Evolutionary conservation across 2,113 vertebrate genomes (phyloP), one percentile per base, ranked within the genome.

Genomic region (Pardalotus punctatus): DNA sequence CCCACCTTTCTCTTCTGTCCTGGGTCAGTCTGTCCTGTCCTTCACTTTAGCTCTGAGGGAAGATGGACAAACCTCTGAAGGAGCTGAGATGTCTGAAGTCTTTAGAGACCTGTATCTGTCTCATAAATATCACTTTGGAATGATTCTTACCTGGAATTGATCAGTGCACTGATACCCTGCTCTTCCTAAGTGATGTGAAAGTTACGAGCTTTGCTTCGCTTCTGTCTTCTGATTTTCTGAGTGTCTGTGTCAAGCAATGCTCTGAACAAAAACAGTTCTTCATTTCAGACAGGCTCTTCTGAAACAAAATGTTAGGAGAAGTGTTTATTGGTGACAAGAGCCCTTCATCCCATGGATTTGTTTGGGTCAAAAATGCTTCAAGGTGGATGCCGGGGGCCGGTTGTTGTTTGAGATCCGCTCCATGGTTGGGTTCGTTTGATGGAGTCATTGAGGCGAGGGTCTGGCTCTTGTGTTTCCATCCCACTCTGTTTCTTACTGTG

Each of bases 221-320:
- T 69, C 31, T 42, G 12, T 3, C 27, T 88, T 57, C 25, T 23
- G 0, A 16, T 53, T 58, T 79, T 48, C 21, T 8, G 40, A 60
- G 35, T 47, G 58, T 86, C 60, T 1, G 0, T 22, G 22, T 43
- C 0, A 0, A 77, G 58, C 3, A 8, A 43, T 54, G 42, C 21
- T 5, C 48, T 17, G 10, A 50, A 17, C 22, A 64, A 48, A 61
- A 81, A 16, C 5, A 15, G 12, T 60, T 40, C 14, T 65, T 92
- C 77, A n/a, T 71, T 90, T 82, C 60, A 45, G 1, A 1, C 17
- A 57, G 23, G 6, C 36, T 86, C 65, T 86, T 88, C 57, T 71
- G 6, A 56, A 90, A n/a, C 43, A 51, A 12, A 58, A 43, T 22
- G 6, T 51, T 22, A 24, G 58, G 40, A 27, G 24, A 24, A 85